phyloP scores from a whole-genome alignment of 1,140 invertebrate species.

The Papilio glaucus region DNA sequence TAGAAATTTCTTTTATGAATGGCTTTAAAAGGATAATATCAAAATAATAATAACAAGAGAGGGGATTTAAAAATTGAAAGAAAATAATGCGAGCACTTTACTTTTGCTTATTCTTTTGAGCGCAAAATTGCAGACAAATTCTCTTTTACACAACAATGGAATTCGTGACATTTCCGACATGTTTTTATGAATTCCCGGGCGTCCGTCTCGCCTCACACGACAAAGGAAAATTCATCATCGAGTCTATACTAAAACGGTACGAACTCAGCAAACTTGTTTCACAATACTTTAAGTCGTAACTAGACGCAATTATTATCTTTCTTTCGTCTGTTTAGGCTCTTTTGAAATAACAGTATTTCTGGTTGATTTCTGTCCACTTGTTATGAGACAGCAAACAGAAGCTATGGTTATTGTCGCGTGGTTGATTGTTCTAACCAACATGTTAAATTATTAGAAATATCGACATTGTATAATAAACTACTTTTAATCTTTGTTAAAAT shows the following conservation, averaged over 20 bases:
- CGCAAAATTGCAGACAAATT: slow-evolving; percentile 37
- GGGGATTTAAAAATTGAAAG: slow-evolving; percentile 6
- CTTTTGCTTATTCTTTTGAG: slow-evolving; percentile 33
- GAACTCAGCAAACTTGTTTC: slow-evolving; percentile 38
- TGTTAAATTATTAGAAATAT: too few relatives aligned
- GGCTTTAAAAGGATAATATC: neutral
- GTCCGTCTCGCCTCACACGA: slow-evolving; percentile 8
- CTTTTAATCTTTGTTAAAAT: too few relatives aligned
- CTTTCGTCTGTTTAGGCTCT: neutral
- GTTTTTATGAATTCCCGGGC: slow-evolving; percentile 36
- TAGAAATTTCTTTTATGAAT: too few relatives aligned
- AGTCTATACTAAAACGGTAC: slow-evolving; percentile 19
- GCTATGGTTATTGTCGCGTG: too few relatives aligned
- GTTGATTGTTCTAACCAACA: too few relatives aligned
- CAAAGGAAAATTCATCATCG: slow-evolving; percentile 37
- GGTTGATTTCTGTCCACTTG: too few relatives aligned
- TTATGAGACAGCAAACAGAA: too few relatives aligned
- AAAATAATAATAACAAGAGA: neutral
- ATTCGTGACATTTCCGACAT: slow-evolving; percentile 36
- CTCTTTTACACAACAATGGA: slow-evolving; percentile 30
- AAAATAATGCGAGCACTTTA: slow-evolving; percentile 27
- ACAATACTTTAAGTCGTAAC: slow-evolving; percentile 23
- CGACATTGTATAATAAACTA: too few relatives aligned
- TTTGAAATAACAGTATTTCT: neutral
- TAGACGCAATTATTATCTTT: neutral